A percentile compares a stretch with the other conserved stretches of the same genome.
phyloP scores from a whole-genome alignment of 1,140 invertebrate species.

The Drosophila gunungcola region DNA sequence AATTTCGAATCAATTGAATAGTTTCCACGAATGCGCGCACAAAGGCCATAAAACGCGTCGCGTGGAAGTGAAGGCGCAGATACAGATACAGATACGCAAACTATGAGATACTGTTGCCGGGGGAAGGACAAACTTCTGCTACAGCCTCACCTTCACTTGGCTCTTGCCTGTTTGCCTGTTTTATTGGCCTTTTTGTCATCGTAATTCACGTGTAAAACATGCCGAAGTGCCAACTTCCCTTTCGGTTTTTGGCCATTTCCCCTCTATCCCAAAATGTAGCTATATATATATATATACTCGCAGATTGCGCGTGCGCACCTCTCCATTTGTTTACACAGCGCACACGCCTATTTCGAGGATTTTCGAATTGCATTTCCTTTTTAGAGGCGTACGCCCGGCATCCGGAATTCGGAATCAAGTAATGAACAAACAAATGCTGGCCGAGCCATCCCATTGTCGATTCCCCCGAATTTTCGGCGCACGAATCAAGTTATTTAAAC shows the following conservation, averaged over 20 bases:
- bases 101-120: constrained; percentile 7
- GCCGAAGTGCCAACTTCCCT: constrained; percentile 36
- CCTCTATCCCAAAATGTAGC: constrained; percentile 15
- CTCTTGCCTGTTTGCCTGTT: constrained; percentile 19
- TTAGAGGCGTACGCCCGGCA: constrained; percentile 32
- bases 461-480: constrained; percentile 38
- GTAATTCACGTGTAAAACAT: constrained; percentile 77
- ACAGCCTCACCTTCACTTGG: constrained; percentile 58
- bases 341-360: constrained; percentile 17
- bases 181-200: constrained; percentile 75
- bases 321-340: constrained; percentile 56
- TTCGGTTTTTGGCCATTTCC: constrained; percentile 16
- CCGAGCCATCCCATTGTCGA: constrained; percentile 15
- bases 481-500: constrained; percentile 12
- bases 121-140: constrained; percentile 45
- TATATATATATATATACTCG: not conserved
- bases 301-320: constrained; percentile 52
- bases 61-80: constrained; percentile 42
- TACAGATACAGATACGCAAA: constrained; percentile 20
- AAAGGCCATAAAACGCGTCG: constrained; percentile 72
- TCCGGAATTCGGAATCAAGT: constrained; percentile 49
- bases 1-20: constrained; percentile 79
- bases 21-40: constrained; percentile 67
- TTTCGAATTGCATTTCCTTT: constrained; percentile 1
- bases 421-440: constrained; percentile 54